Evolutionary conservation across 2,888 invertebrate genomes (phyloP).

Genomic region (Phalangium opilio): DNA sequence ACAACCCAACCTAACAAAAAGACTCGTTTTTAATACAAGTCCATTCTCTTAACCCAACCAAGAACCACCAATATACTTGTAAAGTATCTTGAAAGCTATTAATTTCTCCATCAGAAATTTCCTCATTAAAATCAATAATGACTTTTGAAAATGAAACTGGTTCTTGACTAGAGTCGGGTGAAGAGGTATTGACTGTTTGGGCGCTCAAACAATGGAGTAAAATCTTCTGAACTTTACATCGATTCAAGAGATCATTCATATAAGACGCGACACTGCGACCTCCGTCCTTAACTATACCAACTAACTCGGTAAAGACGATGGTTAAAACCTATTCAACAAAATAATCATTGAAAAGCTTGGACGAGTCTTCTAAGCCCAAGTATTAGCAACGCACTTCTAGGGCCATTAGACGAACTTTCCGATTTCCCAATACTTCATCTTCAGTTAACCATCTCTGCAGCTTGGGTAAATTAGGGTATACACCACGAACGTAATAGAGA

Average conservation of each 20-base stretch:
- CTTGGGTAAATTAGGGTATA: slow-evolving; percentile 50
- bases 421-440: slow-evolving; percentile 56
- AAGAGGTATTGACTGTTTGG: slow-evolving; percentile 41
- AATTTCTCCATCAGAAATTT: slow-evolving; percentile 8
- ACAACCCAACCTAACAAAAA: slow-evolving; percentile 28
- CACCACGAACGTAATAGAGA: slow-evolving; percentile 63
- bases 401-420: slow-evolving; percentile 57
- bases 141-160: slow-evolving; percentile 51
- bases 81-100: slow-evolving; percentile 18
- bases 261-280: slow-evolving; percentile 60
- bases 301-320: slow-evolving; percentile 52
- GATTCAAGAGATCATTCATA: slow-evolving; percentile 35
- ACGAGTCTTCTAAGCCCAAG: slow-evolving; percentile 30
- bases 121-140: slow-evolving; percentile 53
- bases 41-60: too few relatives aligned
- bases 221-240: slow-evolving; percentile 69
- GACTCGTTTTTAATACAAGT: too few relatives aligned
- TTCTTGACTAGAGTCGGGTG: slow-evolving; percentile 10
- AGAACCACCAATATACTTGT: slow-evolving; percentile 14
- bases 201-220: slow-evolving; percentile 63
- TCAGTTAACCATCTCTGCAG: slow-evolving; percentile 43
- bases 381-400: slow-evolving; percentile 47
- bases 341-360: background rate
- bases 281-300: slow-evolving; percentile 55
- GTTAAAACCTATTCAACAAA: slow-evolving; percentile 28